Evolutionary conservation across 2,888 invertebrate genomes (phyloP), one percentile per base, ranked within the genome.

Genomic region (Apamea anceps): DNA sequence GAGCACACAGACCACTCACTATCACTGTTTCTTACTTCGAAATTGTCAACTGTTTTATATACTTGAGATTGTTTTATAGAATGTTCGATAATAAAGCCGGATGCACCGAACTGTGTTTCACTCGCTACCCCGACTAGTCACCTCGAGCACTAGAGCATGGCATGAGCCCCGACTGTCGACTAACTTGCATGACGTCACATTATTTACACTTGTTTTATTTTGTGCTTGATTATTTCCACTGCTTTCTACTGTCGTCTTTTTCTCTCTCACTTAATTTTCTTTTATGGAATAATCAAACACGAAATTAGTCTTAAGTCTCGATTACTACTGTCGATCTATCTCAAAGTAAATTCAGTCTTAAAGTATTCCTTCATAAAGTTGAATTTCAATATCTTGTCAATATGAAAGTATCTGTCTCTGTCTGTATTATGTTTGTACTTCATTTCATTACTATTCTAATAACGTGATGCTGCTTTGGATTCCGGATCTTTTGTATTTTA

Each of bases 91-190:
- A 97, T 97, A 97, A 97, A 97, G 94, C 94, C 94, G 93, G 94
- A 92, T 93, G 96, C 96, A 97, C 96, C 92, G 94, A 97, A 96
- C 93, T 96, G 96, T 96, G 96, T 97, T 97, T 97, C 96, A 97
- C 96, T 97, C 94, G 96, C 95, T 93, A 92, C 94, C 95, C 96
- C 92, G 89, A 93, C 90, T 92, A 91, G 92, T 92, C 92, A 94
- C 94, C 95, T 93, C 91, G 88, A 91, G 96, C 96, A 96, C 96
- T 92, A 91, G 91, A 94, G 96, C 96, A 96, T 96, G 96, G 96
- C 96, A 96, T 96, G 96, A 89, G 89, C 91, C 92, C 91, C 88
- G 87, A 90, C 89, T 92, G 91, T 91, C 89, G 90, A 93, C 91
- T 96, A 94, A 96, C 94, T 91, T 95, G 96, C 96, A 96, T 96